Percentiles rank a stretch among this genome's conserved stretches.
Evolutionary conservation across 2,888 invertebrate genomes (phyloP).

Genomic region (Chydorus sphaericus): DNA sequence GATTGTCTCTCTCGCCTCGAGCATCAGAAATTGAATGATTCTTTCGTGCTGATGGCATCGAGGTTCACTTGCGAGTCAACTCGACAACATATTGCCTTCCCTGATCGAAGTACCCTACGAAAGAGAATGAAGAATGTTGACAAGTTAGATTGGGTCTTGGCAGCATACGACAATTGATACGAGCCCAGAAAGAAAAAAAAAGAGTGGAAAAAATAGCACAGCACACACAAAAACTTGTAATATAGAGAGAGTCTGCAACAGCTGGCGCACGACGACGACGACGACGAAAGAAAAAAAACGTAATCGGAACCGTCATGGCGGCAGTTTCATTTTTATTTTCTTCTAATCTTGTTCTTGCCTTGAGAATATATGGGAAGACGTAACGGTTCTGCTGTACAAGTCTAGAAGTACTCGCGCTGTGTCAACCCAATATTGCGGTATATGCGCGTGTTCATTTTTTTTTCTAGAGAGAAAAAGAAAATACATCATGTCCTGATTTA

Average conservation of each 20-base stretch:
- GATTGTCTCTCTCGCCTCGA: too few relatives aligned
- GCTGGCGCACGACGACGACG: not conserved
- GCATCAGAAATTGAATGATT: constrained; percentile 6
- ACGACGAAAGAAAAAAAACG: too few relatives aligned
- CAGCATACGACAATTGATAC: constrained; percentile 1
- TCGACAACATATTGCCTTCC: too few relatives aligned
- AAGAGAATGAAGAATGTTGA: not conserved
- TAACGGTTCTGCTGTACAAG: too few relatives aligned
- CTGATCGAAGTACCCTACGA: too few relatives aligned
- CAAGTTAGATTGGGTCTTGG: not conserved
- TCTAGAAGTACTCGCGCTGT: too few relatives aligned
- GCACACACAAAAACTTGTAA: not conserved
- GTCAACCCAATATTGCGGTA: too few relatives aligned
- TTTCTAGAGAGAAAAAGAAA: not conserved
- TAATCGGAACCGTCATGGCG: constrained; percentile 7
- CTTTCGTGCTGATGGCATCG: too few relatives aligned
- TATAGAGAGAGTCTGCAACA: constrained; percentile 1
- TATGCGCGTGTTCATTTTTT: too few relatives aligned
- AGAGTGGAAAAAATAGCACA: not conserved
- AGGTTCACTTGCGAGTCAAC: too few relatives aligned
- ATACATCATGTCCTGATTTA: not conserved
- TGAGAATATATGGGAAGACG: too few relatives aligned
- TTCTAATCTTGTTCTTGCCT: too few relatives aligned
- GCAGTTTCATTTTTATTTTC: not conserved
- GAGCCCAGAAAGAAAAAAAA: not conserved